phyloP scores from a whole-genome alignment of 2,888 invertebrate genomes.

The Tetanocera ferruginea region DNA sequence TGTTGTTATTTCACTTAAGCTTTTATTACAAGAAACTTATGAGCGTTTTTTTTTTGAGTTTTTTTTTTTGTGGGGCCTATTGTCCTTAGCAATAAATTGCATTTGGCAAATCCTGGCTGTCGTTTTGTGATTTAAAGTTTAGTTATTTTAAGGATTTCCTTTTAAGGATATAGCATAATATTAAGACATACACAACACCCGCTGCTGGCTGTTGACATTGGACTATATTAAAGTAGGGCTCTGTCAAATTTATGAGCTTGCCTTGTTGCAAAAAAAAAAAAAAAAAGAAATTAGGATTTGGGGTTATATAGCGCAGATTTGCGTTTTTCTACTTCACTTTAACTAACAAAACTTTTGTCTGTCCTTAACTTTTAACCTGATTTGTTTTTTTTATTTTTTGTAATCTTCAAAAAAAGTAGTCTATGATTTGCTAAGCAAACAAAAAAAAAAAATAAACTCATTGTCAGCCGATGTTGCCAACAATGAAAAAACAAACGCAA shows the following conservation, averaged over 20 bases:
- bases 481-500: neutral
- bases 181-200: neutral
- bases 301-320: neutral
- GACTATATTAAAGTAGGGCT: slow-evolving; percentile 17
- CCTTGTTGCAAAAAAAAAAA: neutral
- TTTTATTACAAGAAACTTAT: slow-evolving; percentile 41
- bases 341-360: neutral
- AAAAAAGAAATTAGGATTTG: neutral
- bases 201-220: slow-evolving; percentile 16
- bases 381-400: neutral
- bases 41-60: slow-evolving; percentile 48
- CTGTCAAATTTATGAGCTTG: slow-evolving; percentile 21
- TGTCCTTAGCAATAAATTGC: slow-evolving; percentile 65
- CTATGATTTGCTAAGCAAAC: neutral
- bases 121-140: slow-evolving; percentile 65
- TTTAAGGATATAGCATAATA: neutral
- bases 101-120: slow-evolving; percentile 64
- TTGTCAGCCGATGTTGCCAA: neutral
- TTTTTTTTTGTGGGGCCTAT: slow-evolving; percentile 21
- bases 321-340: neutral
- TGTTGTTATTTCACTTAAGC: slow-evolving; percentile 14
- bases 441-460: neutral
- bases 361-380: neutral
- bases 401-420: neutral
- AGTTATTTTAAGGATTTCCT: slow-evolving; percentile 14